Conservation (phyloP, 2,797 vertebrate species). For the Sebastes flavidus region DNA sequence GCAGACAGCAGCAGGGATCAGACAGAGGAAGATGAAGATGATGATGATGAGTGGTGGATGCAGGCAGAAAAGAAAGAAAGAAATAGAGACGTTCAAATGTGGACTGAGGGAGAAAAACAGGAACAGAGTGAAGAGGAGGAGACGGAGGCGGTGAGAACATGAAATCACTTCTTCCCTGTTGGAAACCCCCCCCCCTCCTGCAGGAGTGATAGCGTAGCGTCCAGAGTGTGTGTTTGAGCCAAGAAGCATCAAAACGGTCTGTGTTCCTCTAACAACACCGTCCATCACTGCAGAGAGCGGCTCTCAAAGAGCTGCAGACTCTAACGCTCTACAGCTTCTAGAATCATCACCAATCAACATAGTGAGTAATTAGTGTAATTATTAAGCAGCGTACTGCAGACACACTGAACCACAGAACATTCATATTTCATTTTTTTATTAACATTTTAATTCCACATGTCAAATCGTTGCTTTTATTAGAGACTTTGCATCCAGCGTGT, state of each 20-base stretch:
- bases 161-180: slow-evolving; percentile 3
- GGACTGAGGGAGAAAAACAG: background rate
- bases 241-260: background rate
- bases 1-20: too few species aligned
- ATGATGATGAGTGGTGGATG: too few species aligned
- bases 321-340: background rate
- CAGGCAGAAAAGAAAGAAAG: too few species aligned
- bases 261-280: background rate
- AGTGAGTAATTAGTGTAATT: background rate
- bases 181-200: background rate
- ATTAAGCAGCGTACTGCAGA: background rate
- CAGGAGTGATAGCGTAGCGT: background rate
- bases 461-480: background rate
- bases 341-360: background rate
- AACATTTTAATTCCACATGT: background rate
- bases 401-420: background rate
- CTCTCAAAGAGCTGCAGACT: background rate
- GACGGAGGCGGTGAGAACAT: background rate
- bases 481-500: too few species aligned
- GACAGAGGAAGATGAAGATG: too few species aligned
- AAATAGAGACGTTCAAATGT: too few species aligned
- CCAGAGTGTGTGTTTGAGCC: background rate
- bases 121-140: background rate
- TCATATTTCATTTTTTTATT: background rate
- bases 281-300: background rate